phyloP scores from a whole-genome alignment of 2,888 invertebrate genomes.

The Opisthograptis luteolata region DNA sequence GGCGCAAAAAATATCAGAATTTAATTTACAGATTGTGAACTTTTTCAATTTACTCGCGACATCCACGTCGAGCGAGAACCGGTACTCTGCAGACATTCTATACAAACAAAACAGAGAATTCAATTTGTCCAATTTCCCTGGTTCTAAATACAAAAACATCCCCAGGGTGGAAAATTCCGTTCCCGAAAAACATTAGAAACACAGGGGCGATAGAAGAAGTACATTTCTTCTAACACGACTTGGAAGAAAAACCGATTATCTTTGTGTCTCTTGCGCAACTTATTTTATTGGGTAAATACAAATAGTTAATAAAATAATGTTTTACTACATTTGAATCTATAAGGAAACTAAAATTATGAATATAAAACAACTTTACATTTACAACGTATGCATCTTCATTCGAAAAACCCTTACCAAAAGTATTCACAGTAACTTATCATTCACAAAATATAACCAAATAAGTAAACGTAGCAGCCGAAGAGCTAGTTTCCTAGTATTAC shows the following conservation, averaged over 20 bases:
- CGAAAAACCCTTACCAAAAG: no score
- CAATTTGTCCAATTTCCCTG: constrained; percentile 57
- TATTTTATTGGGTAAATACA: constrained; percentile 30
- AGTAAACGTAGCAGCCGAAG: no score
- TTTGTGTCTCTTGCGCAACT: constrained; percentile 41
- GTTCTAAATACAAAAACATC: constrained; percentile 56
- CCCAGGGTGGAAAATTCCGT: constrained; percentile 51
- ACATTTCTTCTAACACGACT: constrained; percentile 41
- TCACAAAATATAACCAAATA: no score
- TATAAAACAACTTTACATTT: no score
- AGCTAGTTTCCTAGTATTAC: no score
- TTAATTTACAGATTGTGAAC: constrained; percentile 31
- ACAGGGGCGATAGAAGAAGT: constrained; percentile 48
- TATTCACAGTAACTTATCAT: no score
- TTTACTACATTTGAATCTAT: not conserved
- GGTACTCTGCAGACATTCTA: constrained; percentile 39
- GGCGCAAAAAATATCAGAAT: constrained; percentile 21
- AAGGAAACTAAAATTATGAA: no score
- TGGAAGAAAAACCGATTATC: constrained; percentile 58
- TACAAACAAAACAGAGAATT: constrained; percentile 59
- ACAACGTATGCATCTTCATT: no score
- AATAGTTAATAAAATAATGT: not conserved
- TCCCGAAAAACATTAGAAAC: constrained; percentile 56
- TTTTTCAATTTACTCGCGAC: constrained; percentile 39
- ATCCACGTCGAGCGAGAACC: constrained; percentile 27